A percentile compares a stretch with the other conserved stretches of the same genome.
Conservation (phyloP, 2,797 vertebrate genomes). For the Glossophaga mutica region DNA sequence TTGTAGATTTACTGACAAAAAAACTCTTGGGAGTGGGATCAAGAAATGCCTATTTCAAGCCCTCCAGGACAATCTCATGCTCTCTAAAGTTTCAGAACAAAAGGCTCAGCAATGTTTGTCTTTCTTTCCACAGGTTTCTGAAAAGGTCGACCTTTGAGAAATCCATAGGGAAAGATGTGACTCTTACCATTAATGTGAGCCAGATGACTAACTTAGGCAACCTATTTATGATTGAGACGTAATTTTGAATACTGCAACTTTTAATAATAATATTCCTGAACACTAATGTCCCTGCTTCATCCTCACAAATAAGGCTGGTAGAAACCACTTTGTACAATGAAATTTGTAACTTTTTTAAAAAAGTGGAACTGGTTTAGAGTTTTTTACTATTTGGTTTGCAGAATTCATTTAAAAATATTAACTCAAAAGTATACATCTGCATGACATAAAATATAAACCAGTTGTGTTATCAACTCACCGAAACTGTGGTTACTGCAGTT, state of each 20-base stretch:
- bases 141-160: background rate
- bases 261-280: background rate
- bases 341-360: background rate
- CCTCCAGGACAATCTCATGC: background rate
- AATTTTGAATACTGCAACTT: background rate
- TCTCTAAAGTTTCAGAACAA: background rate
- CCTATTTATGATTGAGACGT: background rate
- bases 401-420: slow-evolving; percentile 13
- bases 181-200: background rate
- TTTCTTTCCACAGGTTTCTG: background rate
- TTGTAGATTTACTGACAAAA: background rate
- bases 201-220: background rate
- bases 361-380: background rate
- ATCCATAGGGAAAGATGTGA: background rate
- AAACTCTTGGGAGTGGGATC: background rate
- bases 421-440: background rate
- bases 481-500: background rate
- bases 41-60: background rate
- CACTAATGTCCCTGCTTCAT: background rate
- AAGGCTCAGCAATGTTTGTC: background rate
- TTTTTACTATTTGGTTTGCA: slow-evolving; percentile 7
- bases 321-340: background rate
- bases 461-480: background rate
- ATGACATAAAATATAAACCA: background rate
- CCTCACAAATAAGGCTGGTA: background rate